Base-by-base conservation (phyloP, 2,113 vertebrate genomes). In the Notothenia rossii region DNA sequence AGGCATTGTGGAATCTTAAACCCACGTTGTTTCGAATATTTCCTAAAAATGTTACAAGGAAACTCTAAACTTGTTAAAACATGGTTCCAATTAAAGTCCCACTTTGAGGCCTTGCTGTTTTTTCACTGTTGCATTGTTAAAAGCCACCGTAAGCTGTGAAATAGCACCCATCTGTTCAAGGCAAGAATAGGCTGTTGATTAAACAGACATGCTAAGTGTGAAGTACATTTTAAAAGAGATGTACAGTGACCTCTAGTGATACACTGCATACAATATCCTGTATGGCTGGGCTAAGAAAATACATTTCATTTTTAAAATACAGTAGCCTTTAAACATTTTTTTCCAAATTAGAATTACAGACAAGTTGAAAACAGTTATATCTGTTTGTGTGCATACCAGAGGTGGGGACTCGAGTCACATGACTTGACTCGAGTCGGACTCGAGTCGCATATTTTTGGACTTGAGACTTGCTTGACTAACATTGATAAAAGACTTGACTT, bases 161-260 rank as follows among this genome's bases (percentile, higher is more conserved):
- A 74, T 75, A 49, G 75, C 71, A 77, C 55, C 13, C 54, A 49
- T 54, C 62, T 61, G 56, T 54, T 77, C 48, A 64, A 46, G 55
- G 56, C 55, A 77, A 75, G 67, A 84, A 67, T 59, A 60, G 68
- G 11, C 40, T 61, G 66, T 59, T 71, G 55, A 69, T 43, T 43
- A 56, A 77, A 75, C 50, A 40, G 48, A 61, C 40, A 33, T 17
- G 25, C 17, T 67, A 25, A 58, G 46, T 20, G n/a, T 76, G 71
- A 63, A 22, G 65, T 83, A 70, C 10, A 62, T 40, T 40, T 40
- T 8, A 40, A 40, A 40, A 40, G 40, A 70, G 48, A 81, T 25
- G 64, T 15, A 15, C 55, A 84, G 72, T 89, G 86, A 84, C 87
- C 81, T 88, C 81, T 85, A 83, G 69, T 82, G 87, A 11, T 8